Conservation (phyloP, 53 echinoderm and acorn worm genomes). For the Stichopus horrens region DNA sequence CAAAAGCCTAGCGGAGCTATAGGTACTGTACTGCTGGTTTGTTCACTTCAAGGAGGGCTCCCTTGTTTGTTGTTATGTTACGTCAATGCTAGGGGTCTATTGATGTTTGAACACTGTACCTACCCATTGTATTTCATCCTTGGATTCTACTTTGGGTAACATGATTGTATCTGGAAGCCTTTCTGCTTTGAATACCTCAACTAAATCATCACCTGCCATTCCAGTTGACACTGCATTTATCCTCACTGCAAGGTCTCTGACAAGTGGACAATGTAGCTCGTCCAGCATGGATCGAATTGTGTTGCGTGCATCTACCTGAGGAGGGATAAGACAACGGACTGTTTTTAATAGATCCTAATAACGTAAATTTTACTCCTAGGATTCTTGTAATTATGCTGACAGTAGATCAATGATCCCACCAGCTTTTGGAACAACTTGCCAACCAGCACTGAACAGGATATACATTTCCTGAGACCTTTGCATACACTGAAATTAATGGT, state of each 20-base stretch:
- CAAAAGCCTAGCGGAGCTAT: too few relatives aligned
- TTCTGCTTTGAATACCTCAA: constrained; percentile 67
- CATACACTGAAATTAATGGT: too few relatives aligned
- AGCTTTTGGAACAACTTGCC: too few relatives aligned
- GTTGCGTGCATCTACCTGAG: constrained; percentile 81
- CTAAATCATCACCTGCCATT: constrained; percentile 79
- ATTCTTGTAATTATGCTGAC: too few relatives aligned
- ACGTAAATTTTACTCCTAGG: neutral
- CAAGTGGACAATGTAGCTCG: constrained; percentile 52
- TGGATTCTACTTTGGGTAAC: constrained; percentile 90
- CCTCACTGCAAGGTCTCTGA: constrained; percentile 77
- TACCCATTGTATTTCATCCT: constrained; percentile 85
- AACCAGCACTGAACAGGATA: too few relatives aligned
- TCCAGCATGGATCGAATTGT: constrained; percentile 65
- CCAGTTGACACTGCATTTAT: constrained; percentile 88
- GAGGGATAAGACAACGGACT: neutral
- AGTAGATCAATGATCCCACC: too few relatives aligned
- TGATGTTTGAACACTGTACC: neutral
- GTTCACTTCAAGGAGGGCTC: too few relatives aligned
- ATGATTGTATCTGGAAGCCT: constrained; percentile 83
- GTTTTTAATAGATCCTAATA: neutral
- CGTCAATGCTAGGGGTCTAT: too few relatives aligned
- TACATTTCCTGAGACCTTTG: too few relatives aligned
- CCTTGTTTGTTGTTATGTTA: too few relatives aligned
- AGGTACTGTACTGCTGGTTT: too few relatives aligned